Conservation (phyloP, 2,113 vertebrate genomes). For the Mystacornis crossleyi region DNA sequence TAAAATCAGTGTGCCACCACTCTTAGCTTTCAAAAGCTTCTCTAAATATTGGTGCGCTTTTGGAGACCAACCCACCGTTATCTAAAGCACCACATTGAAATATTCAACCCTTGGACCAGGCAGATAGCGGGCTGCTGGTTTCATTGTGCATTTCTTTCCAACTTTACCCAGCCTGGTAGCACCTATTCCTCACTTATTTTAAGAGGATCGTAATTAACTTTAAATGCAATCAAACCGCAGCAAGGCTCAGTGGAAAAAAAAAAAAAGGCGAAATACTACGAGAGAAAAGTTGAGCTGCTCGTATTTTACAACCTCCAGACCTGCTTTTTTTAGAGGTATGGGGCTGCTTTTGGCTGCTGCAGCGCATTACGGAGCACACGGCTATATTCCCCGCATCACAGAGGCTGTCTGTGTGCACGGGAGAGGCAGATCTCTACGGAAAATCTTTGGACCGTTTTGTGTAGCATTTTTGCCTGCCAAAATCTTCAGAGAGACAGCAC, state of each 20-base stretch:
- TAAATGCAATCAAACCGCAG: constrained; percentile 50
- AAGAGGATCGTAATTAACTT: constrained; percentile 46
- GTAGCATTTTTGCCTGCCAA: constrained; percentile 51
- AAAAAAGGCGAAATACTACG: constrained; percentile 17
- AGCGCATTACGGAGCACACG: constrained; percentile 6
- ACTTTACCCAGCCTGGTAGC: constrained; percentile 56
- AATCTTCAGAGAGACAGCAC: constrained; percentile 68
- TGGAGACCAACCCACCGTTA: constrained; percentile 68
- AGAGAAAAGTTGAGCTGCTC: constrained; percentile 45
- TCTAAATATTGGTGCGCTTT: constrained; percentile 50
- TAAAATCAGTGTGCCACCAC: neutral
- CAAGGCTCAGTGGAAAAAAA: neutral
- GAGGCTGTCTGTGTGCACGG: constrained; percentile 18
- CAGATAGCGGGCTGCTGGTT: constrained; percentile 22
- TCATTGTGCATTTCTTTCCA: constrained; percentile 41
- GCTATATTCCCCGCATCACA: neutral
- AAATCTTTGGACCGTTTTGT: constrained; percentile 17
- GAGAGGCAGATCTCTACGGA: constrained; percentile 6
- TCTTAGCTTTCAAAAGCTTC: constrained; percentile 18
- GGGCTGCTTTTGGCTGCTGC: constrained; percentile 61
- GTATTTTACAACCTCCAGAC: constrained; percentile 67
- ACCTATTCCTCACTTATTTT: constrained; percentile 70
- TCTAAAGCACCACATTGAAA: constrained; percentile 25
- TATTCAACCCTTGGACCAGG: neutral
- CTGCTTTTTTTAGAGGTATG: constrained; percentile 66